These are phyloP conservation scores for Cettia cetti DNA, from an alignment of 2,113 vertebrate genomes.

Conservation along the genomic window DNA sequence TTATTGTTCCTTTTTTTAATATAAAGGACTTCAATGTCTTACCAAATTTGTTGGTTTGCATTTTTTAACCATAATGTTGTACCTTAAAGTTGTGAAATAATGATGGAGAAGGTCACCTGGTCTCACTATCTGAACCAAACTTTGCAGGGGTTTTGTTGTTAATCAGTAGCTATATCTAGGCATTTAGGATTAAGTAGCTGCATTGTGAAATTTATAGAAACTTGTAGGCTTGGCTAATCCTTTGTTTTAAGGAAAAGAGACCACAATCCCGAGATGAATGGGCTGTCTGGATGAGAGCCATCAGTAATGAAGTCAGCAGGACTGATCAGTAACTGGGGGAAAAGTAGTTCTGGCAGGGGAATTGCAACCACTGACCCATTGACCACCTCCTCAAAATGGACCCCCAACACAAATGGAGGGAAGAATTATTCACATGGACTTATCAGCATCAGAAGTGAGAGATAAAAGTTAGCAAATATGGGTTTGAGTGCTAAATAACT, in stretches of 20 bases:
- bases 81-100: background rate
- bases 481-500: background rate
- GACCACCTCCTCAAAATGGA: background rate
- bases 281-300: background rate
- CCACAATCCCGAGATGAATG: background rate
- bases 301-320: background rate
- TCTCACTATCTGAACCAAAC: background rate
- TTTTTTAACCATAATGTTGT: background rate
- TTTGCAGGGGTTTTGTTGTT: background rate
- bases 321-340: background rate
- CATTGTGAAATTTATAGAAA: background rate
- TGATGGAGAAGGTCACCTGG: background rate
- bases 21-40: background rate
- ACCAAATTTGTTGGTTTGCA: background rate
- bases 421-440: background rate
- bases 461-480: background rate
- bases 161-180: background rate
- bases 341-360: background rate
- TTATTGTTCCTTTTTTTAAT: background rate
- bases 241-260: background rate
- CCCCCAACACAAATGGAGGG: fast-evolving
- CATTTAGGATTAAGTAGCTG: background rate
- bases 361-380: background rate
- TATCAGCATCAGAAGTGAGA: background rate
- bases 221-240: background rate